Base-by-base conservation (phyloP, 2,888 invertebrate genomes). In the Dynastes grantii region DNA sequence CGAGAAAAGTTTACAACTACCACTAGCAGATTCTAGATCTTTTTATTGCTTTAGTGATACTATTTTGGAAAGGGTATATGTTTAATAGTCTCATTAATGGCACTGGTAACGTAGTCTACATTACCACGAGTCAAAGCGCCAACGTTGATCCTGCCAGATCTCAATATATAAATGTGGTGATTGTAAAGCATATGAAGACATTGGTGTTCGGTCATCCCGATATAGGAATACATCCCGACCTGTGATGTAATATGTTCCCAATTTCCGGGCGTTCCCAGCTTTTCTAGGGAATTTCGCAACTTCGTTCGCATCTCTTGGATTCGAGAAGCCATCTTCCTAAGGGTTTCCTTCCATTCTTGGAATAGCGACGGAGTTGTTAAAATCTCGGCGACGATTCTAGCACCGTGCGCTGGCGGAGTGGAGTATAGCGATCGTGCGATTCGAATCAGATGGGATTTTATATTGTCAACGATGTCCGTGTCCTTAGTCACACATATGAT, bases 141-240 rank as follows among this genome's bases (percentile, higher is more conserved):
- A 93, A 99, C 96, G 90, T 97, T 99, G 88, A 99, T 98, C 75
- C 99, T 93, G 5, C 99, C 99, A 11, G 96, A 95, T 84, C 93
- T 94, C 79, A 99, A 91, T 90, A 99, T 91, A 90, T 98, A 99
- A 81, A 99, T 93, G 88, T 98, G 98, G 88, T 94, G 94, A 83
- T 97, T 93, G 81, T 94, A 91, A 32, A 94, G 92, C 84, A 99
- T 91, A 84, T 94, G 90, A 81, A 94, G 92, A 0, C 94, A 93
- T 91, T 98, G 98, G 5, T 89, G 89, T 81, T 90, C 94, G 85
- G 92, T 94, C 2, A 99, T 92, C 1, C 99, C 99, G 11, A 99
- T 99, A 90, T 96, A 99, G 1, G 98, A 98, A 91, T 99, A 99
- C 96, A 99, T 97, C 82, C 99, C 99, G 88, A 98, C 98, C 90